Evolutionary conservation across 2,113 vertebrate species (phyloP).

Genomic region (Scalopus aquaticus): DNA sequence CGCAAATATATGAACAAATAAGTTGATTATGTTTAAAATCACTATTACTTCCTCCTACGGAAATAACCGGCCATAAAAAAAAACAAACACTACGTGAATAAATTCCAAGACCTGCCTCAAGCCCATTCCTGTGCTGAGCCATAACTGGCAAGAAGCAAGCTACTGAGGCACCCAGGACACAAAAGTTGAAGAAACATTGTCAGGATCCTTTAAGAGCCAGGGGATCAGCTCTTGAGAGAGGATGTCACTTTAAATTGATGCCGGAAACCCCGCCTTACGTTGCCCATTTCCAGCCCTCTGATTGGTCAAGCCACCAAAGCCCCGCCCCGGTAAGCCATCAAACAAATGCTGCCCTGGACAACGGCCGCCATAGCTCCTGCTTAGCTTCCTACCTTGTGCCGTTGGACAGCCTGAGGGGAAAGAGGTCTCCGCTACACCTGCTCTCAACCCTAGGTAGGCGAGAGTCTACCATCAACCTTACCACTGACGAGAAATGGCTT

Average conservation of each 20-base stretch:
- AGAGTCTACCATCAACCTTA: background rate
- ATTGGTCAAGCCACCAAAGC: background rate
- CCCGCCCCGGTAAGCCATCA: background rate
- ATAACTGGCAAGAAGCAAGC: background rate
- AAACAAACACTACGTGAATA: background rate
- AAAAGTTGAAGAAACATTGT: background rate
- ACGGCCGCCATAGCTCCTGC: accelerated
- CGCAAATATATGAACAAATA: background rate
- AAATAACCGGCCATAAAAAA: background rate
- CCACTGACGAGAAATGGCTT: background rate
- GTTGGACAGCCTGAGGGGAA: accelerated
- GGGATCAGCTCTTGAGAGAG: background rate
- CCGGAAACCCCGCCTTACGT: background rate
- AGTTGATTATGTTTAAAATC: background rate
- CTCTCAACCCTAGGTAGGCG: background rate
- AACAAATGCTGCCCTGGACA: background rate
- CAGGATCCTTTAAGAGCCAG: background rate
- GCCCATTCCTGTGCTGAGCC: background rate
- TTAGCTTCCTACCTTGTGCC: accelerated
- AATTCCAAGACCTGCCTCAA: background rate
- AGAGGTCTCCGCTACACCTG: accelerated
- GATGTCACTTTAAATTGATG: background rate
- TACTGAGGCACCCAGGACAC: background rate
- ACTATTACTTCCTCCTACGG: background rate
- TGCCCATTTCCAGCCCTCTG: background rate